Evolutionary conservation across 2,113 vertebrate genomes (phyloP).

Genomic region (Haemorhous mexicanus): DNA sequence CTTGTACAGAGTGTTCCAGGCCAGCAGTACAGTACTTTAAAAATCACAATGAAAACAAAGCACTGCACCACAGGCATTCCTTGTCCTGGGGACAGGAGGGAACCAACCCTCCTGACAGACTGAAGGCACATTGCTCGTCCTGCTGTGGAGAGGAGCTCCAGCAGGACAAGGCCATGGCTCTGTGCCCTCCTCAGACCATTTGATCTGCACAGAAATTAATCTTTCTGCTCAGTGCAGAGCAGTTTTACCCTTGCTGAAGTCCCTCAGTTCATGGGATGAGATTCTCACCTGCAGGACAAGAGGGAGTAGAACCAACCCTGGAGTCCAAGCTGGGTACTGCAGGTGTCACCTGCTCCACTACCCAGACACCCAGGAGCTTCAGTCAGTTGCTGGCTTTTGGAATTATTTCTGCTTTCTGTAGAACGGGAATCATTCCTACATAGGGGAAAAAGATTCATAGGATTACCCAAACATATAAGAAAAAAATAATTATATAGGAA

Average conservation of each 20-base stretch:
- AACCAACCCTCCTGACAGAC: background rate
- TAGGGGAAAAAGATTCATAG: background rate
- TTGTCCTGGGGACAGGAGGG: background rate
- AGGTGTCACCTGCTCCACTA: background rate
- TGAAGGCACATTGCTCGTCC: background rate
- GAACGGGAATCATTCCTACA: background rate
- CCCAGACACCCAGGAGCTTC: background rate
- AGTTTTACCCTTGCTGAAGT: background rate
- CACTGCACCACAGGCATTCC: fast-evolving
- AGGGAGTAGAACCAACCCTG: background rate
- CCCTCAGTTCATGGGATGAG: background rate
- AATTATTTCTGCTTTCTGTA: background rate
- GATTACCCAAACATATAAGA: background rate
- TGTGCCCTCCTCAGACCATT: background rate
- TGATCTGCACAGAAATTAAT: background rate
- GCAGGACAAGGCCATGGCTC: background rate
- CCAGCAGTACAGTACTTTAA: background rate
- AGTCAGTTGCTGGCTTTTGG: background rate
- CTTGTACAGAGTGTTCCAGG: background rate
- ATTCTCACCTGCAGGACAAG: background rate
- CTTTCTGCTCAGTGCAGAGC: background rate
- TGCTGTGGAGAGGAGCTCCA: background rate
- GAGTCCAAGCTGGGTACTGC: background rate
- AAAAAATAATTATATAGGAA: background rate
- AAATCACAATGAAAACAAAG: background rate